Evolutionary conservation across 2,797 vertebrate species (phyloP).

Genomic region (Takifugu ocellatus): DNA sequence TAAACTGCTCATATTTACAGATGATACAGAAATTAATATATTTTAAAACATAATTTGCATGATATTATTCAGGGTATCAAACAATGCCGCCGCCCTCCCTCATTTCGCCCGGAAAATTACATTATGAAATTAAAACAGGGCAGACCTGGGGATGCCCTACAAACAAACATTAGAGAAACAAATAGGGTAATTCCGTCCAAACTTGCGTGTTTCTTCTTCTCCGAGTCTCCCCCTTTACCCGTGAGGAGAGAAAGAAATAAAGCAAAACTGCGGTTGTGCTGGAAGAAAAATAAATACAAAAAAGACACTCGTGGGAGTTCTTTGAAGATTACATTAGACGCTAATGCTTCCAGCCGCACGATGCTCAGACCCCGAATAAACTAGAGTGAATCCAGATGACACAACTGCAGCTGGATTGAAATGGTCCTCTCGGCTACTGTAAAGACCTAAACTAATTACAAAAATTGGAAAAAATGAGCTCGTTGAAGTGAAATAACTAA

Average conservation of each 20-base stretch:
- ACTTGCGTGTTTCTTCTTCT: slow-evolving; percentile 1
- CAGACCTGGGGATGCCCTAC: slow-evolving; percentile 1
- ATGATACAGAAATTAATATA: too few relatives aligned
- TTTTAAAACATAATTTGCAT: too few relatives aligned
- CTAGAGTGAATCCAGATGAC: slow-evolving; percentile 2
- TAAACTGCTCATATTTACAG: slow-evolving; percentile 9
- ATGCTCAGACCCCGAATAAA: neutral
- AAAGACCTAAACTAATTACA: neutral
- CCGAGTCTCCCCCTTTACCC: slow-evolving; percentile 21
- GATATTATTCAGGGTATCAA: slow-evolving; percentile 22
- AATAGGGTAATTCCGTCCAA: slow-evolving; percentile 23
- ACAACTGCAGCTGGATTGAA: neutral
- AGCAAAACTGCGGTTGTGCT: slow-evolving; percentile 5
- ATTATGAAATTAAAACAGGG: slow-evolving; percentile 2
- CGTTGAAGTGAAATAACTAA: neutral
- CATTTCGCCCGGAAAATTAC: slow-evolving; percentile 3
- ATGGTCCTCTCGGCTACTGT: neutral
- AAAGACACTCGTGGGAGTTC: slow-evolving; percentile 5
- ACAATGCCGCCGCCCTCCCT: neutral
- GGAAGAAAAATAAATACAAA: slow-evolving; percentile 1
- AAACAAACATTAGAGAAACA: slow-evolving; percentile 25
- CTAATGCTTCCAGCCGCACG: neutral
- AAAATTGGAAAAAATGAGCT: neutral
- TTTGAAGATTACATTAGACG: slow-evolving; percentile 6
- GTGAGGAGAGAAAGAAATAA: slow-evolving; percentile 10